Evolutionary conservation across 2,113 vertebrate genomes (phyloP), one percentile per base, ranked within the genome.

Genomic region (Solenodon paradoxus): DNA sequence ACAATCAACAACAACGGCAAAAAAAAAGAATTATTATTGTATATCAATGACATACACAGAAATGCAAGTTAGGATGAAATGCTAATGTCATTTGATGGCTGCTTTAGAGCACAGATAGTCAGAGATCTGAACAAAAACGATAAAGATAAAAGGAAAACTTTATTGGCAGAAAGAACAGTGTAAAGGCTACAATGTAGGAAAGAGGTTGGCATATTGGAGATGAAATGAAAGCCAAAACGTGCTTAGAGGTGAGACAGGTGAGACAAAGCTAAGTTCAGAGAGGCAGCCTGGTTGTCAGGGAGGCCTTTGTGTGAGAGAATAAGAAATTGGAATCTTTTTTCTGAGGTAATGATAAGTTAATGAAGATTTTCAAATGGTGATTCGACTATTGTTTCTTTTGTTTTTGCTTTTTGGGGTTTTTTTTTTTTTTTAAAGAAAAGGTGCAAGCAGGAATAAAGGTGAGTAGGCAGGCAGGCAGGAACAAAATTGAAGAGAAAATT

Each of bases 361-460:
- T 5, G 32, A 78, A 5, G 20, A 47, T 85, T 96, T 94, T 81
- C 81, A 95, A 72, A 4, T 35, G 80, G 17, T 47, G 42, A 79
- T 75, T 64, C 75, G n/a, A 72, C 55, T 88, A 47, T 11, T 19
- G 49, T 63, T 79, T 40, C 51, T 51, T n/a, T n/a, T n/a, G n/a
- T n/a, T n/a, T n/a, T n/a, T n/a, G n/a, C n/a, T n/a, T n/a, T n/a
- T n/a, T n/a, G n/a, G n/a, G n/a, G n/a, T n/a, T n/a, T n/a, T n/a
- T n/a, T n/a, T n/a, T n/a, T n/a, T n/a, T n/a, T n/a, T n/a, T n/a
- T n/a, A n/a, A n/a, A n/a, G n/a, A n/a, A n/a, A n/a, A n/a, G n/a
- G n/a, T n/a, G n/a, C n/a, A n/a, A n/a, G n/a, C n/a, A n/a, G n/a
- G n/a, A n/a, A n/a, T n/a, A n/a, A n/a, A n/a, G n/a, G n/a, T n/a